These are phyloP conservation scores for Phenacoccus solenopsis DNA, from an alignment of 1,140 invertebrate species.

Conservation along the genomic window DNA sequence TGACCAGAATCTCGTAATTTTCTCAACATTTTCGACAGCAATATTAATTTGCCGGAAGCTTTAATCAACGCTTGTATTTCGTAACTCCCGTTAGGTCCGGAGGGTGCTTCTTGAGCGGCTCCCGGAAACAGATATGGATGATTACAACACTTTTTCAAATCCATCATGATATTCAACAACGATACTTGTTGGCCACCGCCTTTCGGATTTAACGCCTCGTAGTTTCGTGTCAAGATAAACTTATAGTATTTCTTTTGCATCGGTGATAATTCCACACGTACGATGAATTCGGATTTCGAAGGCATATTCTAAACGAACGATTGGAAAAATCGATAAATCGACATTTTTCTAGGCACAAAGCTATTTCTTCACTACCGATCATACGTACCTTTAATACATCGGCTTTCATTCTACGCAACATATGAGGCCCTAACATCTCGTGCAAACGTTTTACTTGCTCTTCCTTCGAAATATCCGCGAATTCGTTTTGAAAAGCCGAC, in stretches of 20 bases:
- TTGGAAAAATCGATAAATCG: too few relatives aligned
- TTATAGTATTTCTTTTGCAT: constrained; percentile 99
- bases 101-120: constrained; percentile 82
- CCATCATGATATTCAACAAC: constrained; percentile 99
- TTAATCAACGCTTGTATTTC: constrained; percentile 84
- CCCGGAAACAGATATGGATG: constrained; percentile 98
- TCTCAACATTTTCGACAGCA: constrained; percentile 89
- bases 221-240: constrained; percentile 96
- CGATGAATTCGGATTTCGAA: constrained; percentile 98
- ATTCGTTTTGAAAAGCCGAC: constrained; percentile 91
- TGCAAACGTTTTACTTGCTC: constrained; percentile 98
- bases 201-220: constrained; percentile 92
- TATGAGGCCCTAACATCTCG: constrained; percentile 94
- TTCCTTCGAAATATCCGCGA: constrained; percentile 98
- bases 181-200: constrained; percentile 89
- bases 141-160: constrained; percentile 99
- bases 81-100: constrained; percentile 82
- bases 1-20: constrained; percentile 85
- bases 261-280: constrained; percentile 93
- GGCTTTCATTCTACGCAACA: constrained; percentile 93
- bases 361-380: too few relatives aligned
- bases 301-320: constrained; percentile 76
- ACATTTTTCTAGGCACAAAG: too few relatives aligned
- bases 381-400: constrained; percentile 76
- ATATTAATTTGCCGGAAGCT: constrained; percentile 88